phyloP scores from a whole-genome alignment of 2,888 invertebrate genomes.

The Melinopterus prodromus region DNA sequence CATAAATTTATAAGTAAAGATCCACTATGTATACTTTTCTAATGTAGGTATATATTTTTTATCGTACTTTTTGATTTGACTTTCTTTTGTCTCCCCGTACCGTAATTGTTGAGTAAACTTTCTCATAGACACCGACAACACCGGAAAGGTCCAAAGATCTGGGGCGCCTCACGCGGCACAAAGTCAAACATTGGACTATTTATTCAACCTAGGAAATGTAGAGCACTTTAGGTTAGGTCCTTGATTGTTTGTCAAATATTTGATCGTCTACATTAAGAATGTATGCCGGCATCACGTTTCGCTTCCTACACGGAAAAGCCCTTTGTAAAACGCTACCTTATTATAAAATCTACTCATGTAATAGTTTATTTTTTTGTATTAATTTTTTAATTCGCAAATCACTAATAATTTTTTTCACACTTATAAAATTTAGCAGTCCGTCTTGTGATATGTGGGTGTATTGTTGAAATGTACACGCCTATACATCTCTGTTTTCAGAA shows the following conservation, averaged over 20 bases:
- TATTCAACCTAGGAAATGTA: slow-evolving; percentile 27
- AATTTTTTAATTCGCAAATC: too few species aligned
- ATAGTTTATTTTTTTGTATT: too few species aligned
- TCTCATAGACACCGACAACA: slow-evolving; percentile 6
- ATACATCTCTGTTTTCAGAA: background rate
- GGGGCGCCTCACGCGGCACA: background rate
- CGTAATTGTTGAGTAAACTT: background rate
- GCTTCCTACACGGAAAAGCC: background rate
- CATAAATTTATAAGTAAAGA: too few species aligned
- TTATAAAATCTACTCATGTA: too few species aligned
- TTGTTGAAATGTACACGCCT: background rate
- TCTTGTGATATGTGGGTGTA: too few species aligned
- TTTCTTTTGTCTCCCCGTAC: background rate
- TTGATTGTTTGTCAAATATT: slow-evolving; percentile 32
- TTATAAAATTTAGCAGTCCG: too few species aligned
- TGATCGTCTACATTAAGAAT: background rate
- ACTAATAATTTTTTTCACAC: too few species aligned
- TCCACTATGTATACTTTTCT: too few species aligned
- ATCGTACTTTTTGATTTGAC: background rate
- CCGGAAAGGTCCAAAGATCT: slow-evolving; percentile 1
- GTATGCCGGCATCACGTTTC: background rate
- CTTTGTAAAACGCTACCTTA: background rate
- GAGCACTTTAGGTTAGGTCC: slow-evolving; percentile 28
- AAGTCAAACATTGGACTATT: slow-evolving; percentile 19
- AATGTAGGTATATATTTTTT: too few species aligned